Evolutionary conservation across 2,888 invertebrate genomes (phyloP).

Genomic region (Stomorhina lunata): DNA sequence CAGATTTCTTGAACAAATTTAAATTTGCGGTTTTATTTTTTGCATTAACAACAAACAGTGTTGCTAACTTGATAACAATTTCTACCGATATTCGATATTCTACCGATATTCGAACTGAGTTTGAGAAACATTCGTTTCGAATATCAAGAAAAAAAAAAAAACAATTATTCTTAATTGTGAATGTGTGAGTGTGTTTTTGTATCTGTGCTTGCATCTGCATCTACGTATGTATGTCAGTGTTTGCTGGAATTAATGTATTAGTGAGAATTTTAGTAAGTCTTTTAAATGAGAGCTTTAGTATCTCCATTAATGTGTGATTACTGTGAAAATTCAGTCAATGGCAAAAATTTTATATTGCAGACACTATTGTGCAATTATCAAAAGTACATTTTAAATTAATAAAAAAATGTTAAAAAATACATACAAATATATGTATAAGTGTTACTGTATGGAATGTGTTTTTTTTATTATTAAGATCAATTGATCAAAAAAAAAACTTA

Average conservation of each 20-base stretch:
- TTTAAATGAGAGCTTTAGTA: neutral
- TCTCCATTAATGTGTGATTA: neutral
- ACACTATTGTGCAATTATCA: constrained; percentile 33
- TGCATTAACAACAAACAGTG: neutral
- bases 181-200: neutral
- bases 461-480: neutral
- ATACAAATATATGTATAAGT: neutral
- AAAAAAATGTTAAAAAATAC: neutral
- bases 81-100: neutral
- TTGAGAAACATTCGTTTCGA: neutral
- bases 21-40: constrained; percentile 1
- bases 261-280: neutral
- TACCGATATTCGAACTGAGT: neutral
- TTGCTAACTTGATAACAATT: neutral
- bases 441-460: neutral
- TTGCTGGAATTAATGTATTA: too few species aligned
- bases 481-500: too few species aligned
- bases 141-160: neutral
- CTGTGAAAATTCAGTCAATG: constrained; percentile 16
- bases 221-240: neutral
- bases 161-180: neutral
- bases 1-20: constrained; percentile 5
- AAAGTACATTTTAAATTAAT: neutral
- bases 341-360: constrained; percentile 22
- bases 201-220: neutral